phyloP scores from a whole-genome alignment of 2,113 vertebrate species.

The Paralichthys olivaceus region DNA sequence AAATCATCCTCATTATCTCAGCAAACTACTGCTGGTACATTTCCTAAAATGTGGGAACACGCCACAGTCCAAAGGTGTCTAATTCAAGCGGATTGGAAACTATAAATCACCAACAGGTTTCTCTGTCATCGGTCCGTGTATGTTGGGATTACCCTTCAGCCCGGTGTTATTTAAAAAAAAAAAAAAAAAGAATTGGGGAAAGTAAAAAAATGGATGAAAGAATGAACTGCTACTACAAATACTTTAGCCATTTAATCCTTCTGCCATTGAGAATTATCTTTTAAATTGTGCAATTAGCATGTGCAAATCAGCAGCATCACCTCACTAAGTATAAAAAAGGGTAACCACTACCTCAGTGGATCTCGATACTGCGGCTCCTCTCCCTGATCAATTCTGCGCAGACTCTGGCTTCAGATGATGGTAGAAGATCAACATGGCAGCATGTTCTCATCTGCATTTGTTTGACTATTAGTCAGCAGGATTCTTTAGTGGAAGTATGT shows the following conservation, averaged over 20 bases:
- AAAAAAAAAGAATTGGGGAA: not conserved
- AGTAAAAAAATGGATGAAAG: not conserved
- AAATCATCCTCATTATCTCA: constrained; percentile 26
- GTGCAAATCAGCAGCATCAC: no score
- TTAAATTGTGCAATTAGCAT: no score
- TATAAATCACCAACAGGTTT: constrained; percentile 32
- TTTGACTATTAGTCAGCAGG: no score
- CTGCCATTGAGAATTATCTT: no score
- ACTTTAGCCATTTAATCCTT: not conserved
- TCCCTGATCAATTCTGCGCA: no score
- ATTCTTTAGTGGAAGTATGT: no score
- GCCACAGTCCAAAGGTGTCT: constrained; percentile 23
- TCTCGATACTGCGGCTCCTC: no score
- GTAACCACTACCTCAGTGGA: no score
- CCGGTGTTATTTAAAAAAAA: constrained; percentile 25
- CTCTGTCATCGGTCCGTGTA: not conserved
- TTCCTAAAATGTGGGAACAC: constrained; percentile 21
- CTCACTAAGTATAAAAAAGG: no score
- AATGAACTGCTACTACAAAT: not conserved
- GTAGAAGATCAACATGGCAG: no score
- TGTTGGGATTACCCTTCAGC: constrained; percentile 28
- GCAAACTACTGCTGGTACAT: constrained; percentile 22
- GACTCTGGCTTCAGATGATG: no score
- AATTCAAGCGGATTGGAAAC: constrained; percentile 40
- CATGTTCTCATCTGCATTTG: no score